These are phyloP conservation scores for Steinernema feltiae DNA, from an alignment of 1,140 invertebrate species.

Conservation along the genomic window DNA sequence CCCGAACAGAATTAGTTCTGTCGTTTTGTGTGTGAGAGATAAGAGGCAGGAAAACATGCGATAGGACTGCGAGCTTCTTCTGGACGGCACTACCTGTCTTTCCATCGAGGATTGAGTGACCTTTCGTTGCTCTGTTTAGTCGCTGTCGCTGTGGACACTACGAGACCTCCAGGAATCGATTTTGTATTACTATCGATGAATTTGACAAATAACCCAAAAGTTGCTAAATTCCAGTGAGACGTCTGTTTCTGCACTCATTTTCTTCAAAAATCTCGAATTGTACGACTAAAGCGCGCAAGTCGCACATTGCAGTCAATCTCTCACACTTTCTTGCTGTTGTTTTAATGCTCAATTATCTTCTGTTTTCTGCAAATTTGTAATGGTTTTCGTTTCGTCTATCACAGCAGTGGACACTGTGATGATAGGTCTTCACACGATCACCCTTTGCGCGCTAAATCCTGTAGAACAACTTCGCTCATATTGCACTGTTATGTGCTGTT, in stretches of 20 bases:
- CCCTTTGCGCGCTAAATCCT: background rate
- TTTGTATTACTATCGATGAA: too few relatives aligned
- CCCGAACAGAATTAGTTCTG: background rate
- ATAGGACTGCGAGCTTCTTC: background rate
- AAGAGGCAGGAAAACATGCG: background rate
- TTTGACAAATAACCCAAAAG: background rate
- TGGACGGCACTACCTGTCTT: background rate
- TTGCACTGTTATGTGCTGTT: background rate
- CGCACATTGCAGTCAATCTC: too few relatives aligned
- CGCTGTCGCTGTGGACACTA: too few relatives aligned
- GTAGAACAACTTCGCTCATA: background rate
- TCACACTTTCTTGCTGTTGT: too few relatives aligned
- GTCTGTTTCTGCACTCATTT: too few relatives aligned
- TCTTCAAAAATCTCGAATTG: too few relatives aligned
- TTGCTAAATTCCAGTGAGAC: too few relatives aligned
- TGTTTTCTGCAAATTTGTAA: too few relatives aligned
- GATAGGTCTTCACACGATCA: background rate
- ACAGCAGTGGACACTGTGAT: background rate
- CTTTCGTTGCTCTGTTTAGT: background rate
- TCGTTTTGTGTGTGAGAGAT: background rate
- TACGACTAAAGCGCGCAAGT: too few relatives aligned
- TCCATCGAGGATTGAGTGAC: background rate
- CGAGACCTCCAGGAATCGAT: too few relatives aligned
- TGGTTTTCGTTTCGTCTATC: too few relatives aligned
- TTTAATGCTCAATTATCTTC: too few relatives aligned